Base-by-base conservation (phyloP, 1,140 invertebrate genomes). In the Drosophila kepulauana region DNA sequence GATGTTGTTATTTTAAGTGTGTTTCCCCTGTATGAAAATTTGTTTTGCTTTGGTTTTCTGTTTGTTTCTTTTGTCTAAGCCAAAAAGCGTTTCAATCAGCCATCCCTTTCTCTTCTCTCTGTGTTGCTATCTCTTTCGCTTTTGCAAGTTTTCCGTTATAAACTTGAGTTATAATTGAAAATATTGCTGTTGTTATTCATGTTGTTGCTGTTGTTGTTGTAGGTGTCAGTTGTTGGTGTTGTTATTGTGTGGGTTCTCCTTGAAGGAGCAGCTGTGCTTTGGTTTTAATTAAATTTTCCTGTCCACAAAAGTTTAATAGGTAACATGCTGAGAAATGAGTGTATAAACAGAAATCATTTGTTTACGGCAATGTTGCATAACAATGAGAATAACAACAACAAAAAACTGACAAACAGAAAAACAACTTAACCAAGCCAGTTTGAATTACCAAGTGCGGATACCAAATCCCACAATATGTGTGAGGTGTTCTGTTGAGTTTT, bases 111-210 rank as follows among this genome's bases (percentile, higher is more conserved):
- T 63, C 69, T 8, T 71, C 67, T 45, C 62, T 38, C 33, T 49
- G 20, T 35, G 15, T 35, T 65, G 20, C 52, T 49, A 16, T 79
- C 48, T 67, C 65, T 61, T 15, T 43, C 45, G 70, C 46, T 62
- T 56, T 61, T 48, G 51, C 64, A 87, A 86, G 82, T 88, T 88
- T 69, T 64, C 45, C 67, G 67, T 88, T 80, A 77, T 87, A 87
- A 87, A 87, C 84, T 88, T 89, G 80, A 89, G 84, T 88, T 88
- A 88, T 89, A 88, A 89, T 88, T 88, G 84, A 89, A 89, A 88
- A 88, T 87, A 80, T 80, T 77, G 73, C 69, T 79, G 64, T 77
- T 65, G 49, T 49, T 43, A n/a, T 8, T 41, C 7, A 33, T 48
- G 49, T 16, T 48, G 48, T 48, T 41, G 15, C 4, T 48, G 49